Base-by-base conservation (phyloP, 2,113 vertebrate genomes). In the Alouatta palliata region DNA sequence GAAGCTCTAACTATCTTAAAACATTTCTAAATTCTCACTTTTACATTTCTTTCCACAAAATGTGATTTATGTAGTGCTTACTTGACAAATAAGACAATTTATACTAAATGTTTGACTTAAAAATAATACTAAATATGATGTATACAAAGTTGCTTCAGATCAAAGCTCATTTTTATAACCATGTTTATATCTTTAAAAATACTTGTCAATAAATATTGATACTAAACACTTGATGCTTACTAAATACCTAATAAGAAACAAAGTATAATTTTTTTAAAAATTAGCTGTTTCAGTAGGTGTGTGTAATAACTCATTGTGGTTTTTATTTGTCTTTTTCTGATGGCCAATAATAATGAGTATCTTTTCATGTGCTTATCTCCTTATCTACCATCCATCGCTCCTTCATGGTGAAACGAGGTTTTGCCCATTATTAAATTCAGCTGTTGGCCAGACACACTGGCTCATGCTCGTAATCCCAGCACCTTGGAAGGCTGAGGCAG, bases 81-180 rank as follows among this genome's bases (percentile, higher is more conserved):
- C 49, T 90, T 84, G 68, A n/a, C 61, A 79, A 93, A 43, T 32
- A 47, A 81, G 68, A 76, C 25, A 37, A 71, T 35, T 83, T 76
- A 77, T 64, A 64, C 11, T 64, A 40, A 90, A 92, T 2, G 0
- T 21, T 82, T 76, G 11, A 49, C 27, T 56, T 77, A 6, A 43
- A 87, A 92, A 37, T 61, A 85, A 43, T 83, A 35, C 14, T 94
- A 10, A 66, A 32, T 68, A 54, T 43, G 86, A 75, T 25, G 35
- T 17, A 49, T 21, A 66, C 25, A 49, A 12, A 89, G 17, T 68
- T 45, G 3, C 75, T 92, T 92, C 54, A 82, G 25, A 70, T 70
- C 56, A 89, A 93, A 71, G n/a, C 43, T 77, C 43, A 96, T 52
- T 89, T 95, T 93, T 27, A 75, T 76, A 93, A 88, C 10, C 35